Conservation (phyloP, 2,113 vertebrate genomes). For the Leptosomus discolor region DNA sequence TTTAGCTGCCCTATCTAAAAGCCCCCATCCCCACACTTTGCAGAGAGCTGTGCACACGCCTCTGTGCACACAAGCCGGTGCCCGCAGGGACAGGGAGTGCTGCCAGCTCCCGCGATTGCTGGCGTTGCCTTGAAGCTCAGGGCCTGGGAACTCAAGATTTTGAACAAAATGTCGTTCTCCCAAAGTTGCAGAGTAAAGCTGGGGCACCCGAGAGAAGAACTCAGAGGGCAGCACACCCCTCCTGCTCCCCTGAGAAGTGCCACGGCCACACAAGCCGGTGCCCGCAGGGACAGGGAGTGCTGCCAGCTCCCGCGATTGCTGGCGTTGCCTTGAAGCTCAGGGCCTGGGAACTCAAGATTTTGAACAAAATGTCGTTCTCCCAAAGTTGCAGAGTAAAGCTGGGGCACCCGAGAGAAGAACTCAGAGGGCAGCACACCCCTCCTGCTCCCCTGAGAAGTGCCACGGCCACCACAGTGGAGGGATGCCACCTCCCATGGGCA, state of each 20-base stretch:
- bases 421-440: background rate
- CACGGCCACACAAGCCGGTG: background rate
- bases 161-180: background rate
- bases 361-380: background rate
- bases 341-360: background rate
- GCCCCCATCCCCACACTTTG: background rate
- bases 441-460: background rate
- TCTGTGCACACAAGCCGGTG: background rate
- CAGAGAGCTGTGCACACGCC: rapidly evolving
- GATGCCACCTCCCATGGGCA: background rate
- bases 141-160: background rate
- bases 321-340: background rate
- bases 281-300: background rate
- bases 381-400: background rate
- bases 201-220: background rate
- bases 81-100: background rate
- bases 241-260: background rate
- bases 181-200: background rate
- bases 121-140: background rate
- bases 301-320: background rate
- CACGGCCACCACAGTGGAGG: rapidly evolving
- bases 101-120: background rate
- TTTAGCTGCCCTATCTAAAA: background rate
- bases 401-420: background rate
- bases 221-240: background rate